Evolutionary conservation across 2,797 vertebrate genomes (phyloP), one percentile per base, ranked within the genome.

Genomic region (Cynopterus sphinx): DNA sequence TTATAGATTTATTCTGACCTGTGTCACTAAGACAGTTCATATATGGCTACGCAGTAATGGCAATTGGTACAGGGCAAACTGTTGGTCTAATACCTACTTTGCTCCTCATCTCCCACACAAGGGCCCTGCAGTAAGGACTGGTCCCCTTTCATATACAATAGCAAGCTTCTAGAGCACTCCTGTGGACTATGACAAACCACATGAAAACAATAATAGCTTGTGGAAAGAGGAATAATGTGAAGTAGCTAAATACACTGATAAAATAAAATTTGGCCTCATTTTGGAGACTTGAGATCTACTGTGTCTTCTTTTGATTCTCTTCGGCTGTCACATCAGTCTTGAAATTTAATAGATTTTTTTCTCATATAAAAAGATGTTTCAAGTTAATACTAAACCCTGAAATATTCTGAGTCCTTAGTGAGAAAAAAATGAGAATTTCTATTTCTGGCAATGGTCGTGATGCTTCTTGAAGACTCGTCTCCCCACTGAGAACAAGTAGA

Each of bases 281-380:
- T 49, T 49, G 33, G 33, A 36, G 19, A 78, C 61, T 90, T 68
- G 83, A 78, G 31, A 75, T 75, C 77, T 11, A 59, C 12, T 84
- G 6, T 68, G 28, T 74, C 73, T 87, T 63, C 41, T 77, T 90
- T 43, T 65, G 31, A 51, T 26, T 65, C 46, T 90, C 46, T 71
- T 59, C 46, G 67, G 33, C 70, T 71, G 24, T 65, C 74, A 77
- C 31, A 57, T 84, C 68, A 68, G 5, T 43, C 36, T 81, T 82
- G 51, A 84, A 93, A 87, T 55, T 75, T n/a, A 96, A 88, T 67
- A 5, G 46, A 43, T 28, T 67, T 67, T 81, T 88, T 88, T 59
- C 85, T 82, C 59, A 89, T 33, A 24, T 61, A 46, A 89, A 55
- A 71, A 57, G 41, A 81, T 36, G n/a, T 15, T 79, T 13, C 53